Evolutionary conservation across 2,113 vertebrate genomes (phyloP).

Genomic region (Oreochromis aureus): DNA sequence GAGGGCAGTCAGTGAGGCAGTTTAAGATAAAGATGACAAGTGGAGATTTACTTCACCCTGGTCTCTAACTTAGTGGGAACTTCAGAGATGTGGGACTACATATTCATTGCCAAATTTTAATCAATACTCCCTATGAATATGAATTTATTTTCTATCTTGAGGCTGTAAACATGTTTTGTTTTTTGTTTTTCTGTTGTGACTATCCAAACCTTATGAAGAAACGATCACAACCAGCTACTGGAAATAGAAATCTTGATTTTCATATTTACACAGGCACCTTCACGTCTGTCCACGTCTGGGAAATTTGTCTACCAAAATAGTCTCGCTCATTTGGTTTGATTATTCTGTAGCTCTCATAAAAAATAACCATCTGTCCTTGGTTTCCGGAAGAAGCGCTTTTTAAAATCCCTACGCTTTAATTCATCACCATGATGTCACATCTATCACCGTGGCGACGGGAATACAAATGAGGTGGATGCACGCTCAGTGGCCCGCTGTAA

Average conservation of each 20-base stretch:
- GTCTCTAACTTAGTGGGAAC: background rate
- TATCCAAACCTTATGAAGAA: background rate
- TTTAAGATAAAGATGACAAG: conserved; percentile 1
- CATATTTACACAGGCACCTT: conserved; percentile 6
- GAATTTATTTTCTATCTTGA: background rate
- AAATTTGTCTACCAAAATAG: conserved; percentile 40
- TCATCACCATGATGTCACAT: conserved; percentile 72
- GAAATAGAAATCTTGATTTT: conserved; percentile 40
- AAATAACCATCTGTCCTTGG: conserved; percentile 73
- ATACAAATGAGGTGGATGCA: conserved; percentile 66
- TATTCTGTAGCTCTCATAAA: conserved; percentile 63
- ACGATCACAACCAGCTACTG: background rate
- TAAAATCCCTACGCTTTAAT: conserved; percentile 63
- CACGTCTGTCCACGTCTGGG: conserved; percentile 22
- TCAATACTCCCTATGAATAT: background rate
- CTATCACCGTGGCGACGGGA: conserved; percentile 60
- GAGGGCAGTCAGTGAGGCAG: background rate
- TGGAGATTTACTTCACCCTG: background rate
- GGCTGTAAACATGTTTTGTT: background rate
- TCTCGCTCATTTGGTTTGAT: conserved; percentile 64
- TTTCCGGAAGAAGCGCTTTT: conserved; percentile 64
- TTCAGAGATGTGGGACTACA: background rate
- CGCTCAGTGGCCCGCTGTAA: conserved; percentile 64
- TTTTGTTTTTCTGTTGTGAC: background rate
- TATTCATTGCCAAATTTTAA: background rate